Conservation (phyloP, 2,113 vertebrate genomes). For the Peromyscus leucopus region DNA sequence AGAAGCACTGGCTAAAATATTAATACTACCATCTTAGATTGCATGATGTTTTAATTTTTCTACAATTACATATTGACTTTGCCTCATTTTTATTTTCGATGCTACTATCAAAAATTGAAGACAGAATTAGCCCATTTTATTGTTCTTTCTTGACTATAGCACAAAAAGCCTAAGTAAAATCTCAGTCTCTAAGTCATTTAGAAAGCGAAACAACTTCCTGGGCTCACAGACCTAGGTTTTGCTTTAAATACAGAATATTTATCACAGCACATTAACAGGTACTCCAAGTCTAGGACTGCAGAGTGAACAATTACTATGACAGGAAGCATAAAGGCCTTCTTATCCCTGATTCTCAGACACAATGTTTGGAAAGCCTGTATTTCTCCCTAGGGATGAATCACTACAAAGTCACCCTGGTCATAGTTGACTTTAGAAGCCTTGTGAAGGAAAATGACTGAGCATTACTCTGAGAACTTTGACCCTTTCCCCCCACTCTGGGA, state of each 20-base stretch:
- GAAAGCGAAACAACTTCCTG: background rate
- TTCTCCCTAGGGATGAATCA: background rate
- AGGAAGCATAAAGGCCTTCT: background rate
- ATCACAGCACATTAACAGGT: background rate
- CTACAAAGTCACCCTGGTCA: too few species aligned
- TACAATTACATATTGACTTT: background rate
- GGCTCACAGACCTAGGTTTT: conserved; percentile 5
- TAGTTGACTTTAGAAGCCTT: background rate
- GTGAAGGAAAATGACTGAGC: conserved; percentile 16
- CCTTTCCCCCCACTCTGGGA: background rate
- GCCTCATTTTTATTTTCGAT: background rate
- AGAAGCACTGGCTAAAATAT: background rate
- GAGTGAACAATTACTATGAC: conserved; percentile 1
- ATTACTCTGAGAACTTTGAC: background rate
- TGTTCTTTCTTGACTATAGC: background rate
- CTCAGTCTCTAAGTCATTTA: conserved; percentile 1
- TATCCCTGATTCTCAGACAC: conserved; percentile 18
- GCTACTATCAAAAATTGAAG: background rate
- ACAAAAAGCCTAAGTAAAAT: conserved; percentile 33
- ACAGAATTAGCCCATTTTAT: background rate
- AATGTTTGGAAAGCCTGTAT: background rate
- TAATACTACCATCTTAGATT: background rate
- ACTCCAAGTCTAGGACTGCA: background rate
- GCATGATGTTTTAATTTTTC: background rate
- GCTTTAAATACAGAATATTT: background rate